These are phyloP conservation scores for Ptychochromis oligacanthus DNA, from an alignment of 2,113 vertebrate genomes.

Conservation along the genomic window DNA sequence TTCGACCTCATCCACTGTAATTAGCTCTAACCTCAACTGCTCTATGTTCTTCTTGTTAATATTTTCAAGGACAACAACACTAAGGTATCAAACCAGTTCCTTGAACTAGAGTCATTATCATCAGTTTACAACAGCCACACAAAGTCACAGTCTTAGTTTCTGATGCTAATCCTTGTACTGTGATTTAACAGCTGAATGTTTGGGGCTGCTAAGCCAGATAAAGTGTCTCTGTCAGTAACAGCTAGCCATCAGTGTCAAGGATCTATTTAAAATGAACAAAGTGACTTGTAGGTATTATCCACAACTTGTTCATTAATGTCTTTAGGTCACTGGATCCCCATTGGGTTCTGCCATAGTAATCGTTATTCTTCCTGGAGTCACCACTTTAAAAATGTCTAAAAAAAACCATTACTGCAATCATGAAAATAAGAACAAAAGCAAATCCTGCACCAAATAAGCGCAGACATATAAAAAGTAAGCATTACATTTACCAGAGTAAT, in stretches of 20 bases:
- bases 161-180: slow-evolving; percentile 73
- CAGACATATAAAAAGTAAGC: no score
- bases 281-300: not conserved
- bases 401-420: not conserved
- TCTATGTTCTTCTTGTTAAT: not conserved
- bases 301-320: not conserved
- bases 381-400: not conserved
- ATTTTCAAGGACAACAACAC: not conserved
- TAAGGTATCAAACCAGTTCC: not conserved
- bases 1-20: not conserved
- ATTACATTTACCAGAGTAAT: no score
- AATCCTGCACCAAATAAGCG: no score
- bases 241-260: not conserved
- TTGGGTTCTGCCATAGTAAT: not conserved
- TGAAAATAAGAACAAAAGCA: not conserved
- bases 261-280: not conserved
- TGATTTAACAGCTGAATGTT: slow-evolving; percentile 68
- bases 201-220: slow-evolving; percentile 57
- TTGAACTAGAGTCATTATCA: not conserved
- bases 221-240: slow-evolving; percentile 49
- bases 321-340: not conserved
- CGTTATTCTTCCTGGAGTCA: not conserved
- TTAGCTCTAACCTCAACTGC: not conserved
- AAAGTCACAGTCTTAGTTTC: slow-evolving; percentile 58
- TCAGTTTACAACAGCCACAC: slow-evolving; percentile 20